phyloP scores from a whole-genome alignment of 2,888 invertebrate genomes.

The Eupithecia exiguata region DNA sequence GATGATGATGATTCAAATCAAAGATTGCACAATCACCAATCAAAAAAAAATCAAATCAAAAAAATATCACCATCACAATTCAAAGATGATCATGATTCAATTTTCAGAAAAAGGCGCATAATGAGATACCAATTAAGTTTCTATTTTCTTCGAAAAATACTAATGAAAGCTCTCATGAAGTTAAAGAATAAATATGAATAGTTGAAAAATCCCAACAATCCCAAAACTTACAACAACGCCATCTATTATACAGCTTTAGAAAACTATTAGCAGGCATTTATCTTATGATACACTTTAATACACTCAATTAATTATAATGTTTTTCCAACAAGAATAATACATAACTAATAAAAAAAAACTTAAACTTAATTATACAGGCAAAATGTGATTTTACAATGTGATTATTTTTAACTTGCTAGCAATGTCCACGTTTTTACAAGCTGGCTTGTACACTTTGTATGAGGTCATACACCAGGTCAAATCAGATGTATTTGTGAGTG shows the following conservation, averaged over 20 bases:
- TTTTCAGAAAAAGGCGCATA: too few species aligned
- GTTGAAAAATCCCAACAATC: slow-evolving; percentile 1
- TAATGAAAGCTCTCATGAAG: background rate
- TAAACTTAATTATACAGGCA: background rate
- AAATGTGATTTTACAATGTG: background rate
- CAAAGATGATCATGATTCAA: too few species aligned
- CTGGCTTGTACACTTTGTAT: background rate
- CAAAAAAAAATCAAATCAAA: too few species aligned
- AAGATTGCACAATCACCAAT: too few species aligned
- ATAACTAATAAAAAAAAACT: background rate
- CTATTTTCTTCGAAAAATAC: background rate
- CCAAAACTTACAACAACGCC: slow-evolving; percentile 16
- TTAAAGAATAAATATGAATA: background rate
- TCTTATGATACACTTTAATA: slow-evolving; percentile 3
- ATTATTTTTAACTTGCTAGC: background rate
- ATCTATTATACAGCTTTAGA: slow-evolving; percentile 22
- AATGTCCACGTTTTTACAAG: background rate
- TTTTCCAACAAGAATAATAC: background rate
- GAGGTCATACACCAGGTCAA: background rate
- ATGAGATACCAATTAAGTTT: too few species aligned
- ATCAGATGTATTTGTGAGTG: too few species aligned
- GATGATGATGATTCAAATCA: too few species aligned
- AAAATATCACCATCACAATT: too few species aligned
- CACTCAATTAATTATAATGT: background rate
- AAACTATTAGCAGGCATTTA: slow-evolving; percentile 22